Evolutionary conservation across 2,888 invertebrate genomes (phyloP).

Genomic region (Diplazon laetatorius): DNA sequence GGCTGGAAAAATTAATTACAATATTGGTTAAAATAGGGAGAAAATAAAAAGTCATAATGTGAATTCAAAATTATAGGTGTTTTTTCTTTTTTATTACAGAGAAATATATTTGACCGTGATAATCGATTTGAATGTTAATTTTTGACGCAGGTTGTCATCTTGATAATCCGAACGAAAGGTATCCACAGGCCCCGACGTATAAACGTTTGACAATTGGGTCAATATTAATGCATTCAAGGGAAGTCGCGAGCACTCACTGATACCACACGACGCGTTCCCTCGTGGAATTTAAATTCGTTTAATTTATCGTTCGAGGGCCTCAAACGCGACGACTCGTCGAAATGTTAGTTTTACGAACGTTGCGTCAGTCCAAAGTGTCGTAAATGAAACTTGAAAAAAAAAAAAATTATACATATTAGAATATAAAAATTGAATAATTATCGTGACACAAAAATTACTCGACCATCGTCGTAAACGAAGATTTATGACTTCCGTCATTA

Average conservation of each 20-base stretch:
- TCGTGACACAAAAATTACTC: neutral
- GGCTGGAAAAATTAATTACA: too few relatives aligned
- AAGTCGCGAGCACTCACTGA: constrained; percentile 39
- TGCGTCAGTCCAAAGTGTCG: neutral
- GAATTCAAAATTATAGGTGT: too few relatives aligned
- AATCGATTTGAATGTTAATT: neutral
- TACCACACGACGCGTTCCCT: constrained; percentile 45
- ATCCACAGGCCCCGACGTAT: neutral
- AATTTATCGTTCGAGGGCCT: constrained; percentile 18
- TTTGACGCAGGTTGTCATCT: neutral
- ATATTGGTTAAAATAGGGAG: too few relatives aligned
- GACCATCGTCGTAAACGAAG: too few relatives aligned
- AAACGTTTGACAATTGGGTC: constrained; percentile 42
- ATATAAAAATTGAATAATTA: too few relatives aligned
- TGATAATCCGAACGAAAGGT: neutral
- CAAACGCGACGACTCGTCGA: constrained; percentile 5
- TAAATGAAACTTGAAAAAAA: neutral
- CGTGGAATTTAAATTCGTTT: constrained; percentile 49
- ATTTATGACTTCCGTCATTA: too few relatives aligned
- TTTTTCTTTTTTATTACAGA: too few relatives aligned
- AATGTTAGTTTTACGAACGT: neutral
- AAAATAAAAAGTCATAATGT: too few relatives aligned
- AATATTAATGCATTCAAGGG: constrained; percentile 46
- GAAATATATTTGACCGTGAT: neutral
- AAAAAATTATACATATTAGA: too few relatives aligned